Evolutionary conservation across 2,113 vertebrate genomes (phyloP), one percentile per base, ranked within the genome.

Genomic region (Gnathonemus echidnorhynchus): DNA sequence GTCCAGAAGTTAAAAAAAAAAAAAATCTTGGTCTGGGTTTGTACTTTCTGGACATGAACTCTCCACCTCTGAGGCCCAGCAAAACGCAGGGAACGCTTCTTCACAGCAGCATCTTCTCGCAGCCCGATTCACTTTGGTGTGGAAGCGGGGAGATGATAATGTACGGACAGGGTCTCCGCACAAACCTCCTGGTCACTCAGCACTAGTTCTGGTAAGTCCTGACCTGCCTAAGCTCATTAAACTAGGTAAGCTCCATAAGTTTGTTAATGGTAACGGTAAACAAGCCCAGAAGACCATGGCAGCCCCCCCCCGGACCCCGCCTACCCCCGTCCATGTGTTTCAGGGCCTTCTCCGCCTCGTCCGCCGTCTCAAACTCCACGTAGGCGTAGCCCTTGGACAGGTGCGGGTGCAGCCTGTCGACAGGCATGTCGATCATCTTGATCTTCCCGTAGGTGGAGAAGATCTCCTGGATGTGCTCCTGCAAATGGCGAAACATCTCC

Each of bases 391-490:
- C 98, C 90, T 98, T 98, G 1, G 97, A 98, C 15, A 98, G 96
- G 88, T 99, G 97, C 3, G 97, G 97, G 90, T 99, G 97, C 89
- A 97, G 91, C 48, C 98, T 97, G 92, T 99, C 98, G 8, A 97
- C 93, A 1, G 98, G 98, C 98, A 99, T 98, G 91, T 99, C 98
- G 13, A 99, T 97, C 97, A 98, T 97, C 93, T 99, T 99, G 90
- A 99, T 98, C 93, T 99, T 99, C 77, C 98, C 98, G 0, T 99
- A 99, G 15, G 97, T 97, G 89, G 97, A 97, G 94, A 99, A 99
- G 91, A 99, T 99, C 94, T 99, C 98, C 96, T 98, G 97, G 62
- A 99, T 98, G 95, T 99, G 98, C 90, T 99, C 98, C 98, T 99
- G 92, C 11, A 48, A 87, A 87, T n/a, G 77, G 31, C 21, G 21